These are phyloP conservation scores for Urophycis tenuis DNA, from an alignment of 2,797 vertebrate genomes.

Conservation along the genomic window DNA sequence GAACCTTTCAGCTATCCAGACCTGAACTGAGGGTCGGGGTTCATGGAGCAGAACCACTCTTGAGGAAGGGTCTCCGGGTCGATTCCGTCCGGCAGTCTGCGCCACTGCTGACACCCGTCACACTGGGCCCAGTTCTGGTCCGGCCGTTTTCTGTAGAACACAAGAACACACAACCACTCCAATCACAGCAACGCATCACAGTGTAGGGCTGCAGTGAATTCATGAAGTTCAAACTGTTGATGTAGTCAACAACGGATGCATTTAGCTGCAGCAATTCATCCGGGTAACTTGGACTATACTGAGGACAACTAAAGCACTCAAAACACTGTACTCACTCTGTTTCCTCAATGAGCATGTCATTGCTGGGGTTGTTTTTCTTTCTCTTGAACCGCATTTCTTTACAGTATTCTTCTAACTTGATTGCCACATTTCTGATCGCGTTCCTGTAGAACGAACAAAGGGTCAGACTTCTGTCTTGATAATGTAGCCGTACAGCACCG, in stretches of 20 bases:
- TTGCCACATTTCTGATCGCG: conserved; percentile 75
- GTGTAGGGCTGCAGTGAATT: not conserved
- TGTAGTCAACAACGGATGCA: not conserved
- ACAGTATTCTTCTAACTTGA: conserved; percentile 90
- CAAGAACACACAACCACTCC: conserved; percentile 10
- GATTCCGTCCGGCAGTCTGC: conserved; percentile 89
- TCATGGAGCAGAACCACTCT: conserved; percentile 85
- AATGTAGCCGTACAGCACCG: no score
- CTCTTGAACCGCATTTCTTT: conserved; percentile 76
- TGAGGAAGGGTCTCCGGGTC: conserved; percentile 71
- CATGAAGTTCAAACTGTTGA: not conserved
- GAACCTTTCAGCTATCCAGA: conserved; percentile 39
- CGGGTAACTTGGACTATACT: not conserved
- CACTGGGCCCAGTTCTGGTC: conserved; percentile 96
- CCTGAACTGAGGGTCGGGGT: conserved; percentile 91
- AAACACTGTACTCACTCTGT: conserved; percentile 55
- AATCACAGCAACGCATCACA: not conserved
- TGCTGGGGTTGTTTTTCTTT: conserved; percentile 42
- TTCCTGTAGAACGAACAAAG: conserved; percentile 65
- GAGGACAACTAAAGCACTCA: not conserved
- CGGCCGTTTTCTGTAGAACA: conserved; percentile 74
- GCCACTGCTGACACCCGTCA: conserved; percentile 79
- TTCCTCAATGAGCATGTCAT: conserved; percentile 70
- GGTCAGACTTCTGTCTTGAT: conserved; percentile 1
- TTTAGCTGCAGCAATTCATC: not conserved